phyloP scores from a whole-genome alignment of 2,888 invertebrate species.

The Seira sanloemensis region DNA sequence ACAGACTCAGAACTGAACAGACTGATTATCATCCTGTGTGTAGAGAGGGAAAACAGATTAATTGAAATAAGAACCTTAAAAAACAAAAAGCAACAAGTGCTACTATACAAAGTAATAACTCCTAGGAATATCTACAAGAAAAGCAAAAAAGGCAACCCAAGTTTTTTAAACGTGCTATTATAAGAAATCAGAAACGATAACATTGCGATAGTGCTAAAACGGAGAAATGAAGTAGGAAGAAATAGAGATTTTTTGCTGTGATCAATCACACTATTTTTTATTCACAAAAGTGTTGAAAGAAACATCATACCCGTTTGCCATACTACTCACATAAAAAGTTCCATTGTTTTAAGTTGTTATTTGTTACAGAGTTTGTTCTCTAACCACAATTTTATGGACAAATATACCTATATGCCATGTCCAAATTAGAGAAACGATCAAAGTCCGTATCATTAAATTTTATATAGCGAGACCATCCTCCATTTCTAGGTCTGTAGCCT shows the following conservation, averaged over 20 bases:
- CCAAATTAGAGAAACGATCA: too few relatives aligned
- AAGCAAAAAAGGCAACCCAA: conserved; percentile 33
- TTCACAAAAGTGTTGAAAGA: conserved; percentile 25
- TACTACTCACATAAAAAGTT: conserved; percentile 44
- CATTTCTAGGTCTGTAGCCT: too few relatives aligned
- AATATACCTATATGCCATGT: too few relatives aligned
- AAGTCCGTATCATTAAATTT: too few relatives aligned
- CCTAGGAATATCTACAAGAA: conserved; percentile 37
- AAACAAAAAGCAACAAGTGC: conserved; percentile 46
- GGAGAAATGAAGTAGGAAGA: not conserved
- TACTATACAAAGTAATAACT: conserved; percentile 33
- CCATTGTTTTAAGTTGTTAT: too few relatives aligned
- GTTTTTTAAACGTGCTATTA: conserved; percentile 36
- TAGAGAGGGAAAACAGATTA: conserved; percentile 35
- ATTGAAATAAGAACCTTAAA: conserved; percentile 56
- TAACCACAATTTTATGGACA: too few relatives aligned
- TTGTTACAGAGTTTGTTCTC: too few relatives aligned
- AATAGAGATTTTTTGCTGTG: conserved; percentile 20
- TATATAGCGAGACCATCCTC: too few relatives aligned
- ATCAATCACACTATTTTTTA: conserved; percentile 24
- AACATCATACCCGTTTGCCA: conserved; percentile 52
- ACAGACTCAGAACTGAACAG: conserved; percentile 67
- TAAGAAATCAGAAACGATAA: conserved; percentile 27
- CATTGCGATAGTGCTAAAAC: not conserved
- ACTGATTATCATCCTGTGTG: conserved; percentile 63